Conservation (phyloP, 2,113 vertebrate genomes). For the Gymnobelideus leadbeateri region DNA sequence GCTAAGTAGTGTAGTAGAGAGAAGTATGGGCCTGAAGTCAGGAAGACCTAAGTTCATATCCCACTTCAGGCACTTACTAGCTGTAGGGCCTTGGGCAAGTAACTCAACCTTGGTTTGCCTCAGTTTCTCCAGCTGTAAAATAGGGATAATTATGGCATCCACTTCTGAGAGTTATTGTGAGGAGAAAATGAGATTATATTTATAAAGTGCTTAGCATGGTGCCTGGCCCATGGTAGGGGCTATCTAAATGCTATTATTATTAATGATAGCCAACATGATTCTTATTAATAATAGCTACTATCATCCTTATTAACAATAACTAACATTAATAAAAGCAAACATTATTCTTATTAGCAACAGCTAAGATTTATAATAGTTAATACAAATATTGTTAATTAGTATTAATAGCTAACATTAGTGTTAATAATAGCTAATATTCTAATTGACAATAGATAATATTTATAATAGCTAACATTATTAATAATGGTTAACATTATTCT, state of each 20-base stretch:
- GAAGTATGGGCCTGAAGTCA: not conserved
- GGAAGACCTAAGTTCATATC: not conserved
- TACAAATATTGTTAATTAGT: not conserved
- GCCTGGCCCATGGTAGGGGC: not conserved
- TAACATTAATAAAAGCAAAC: too few species aligned
- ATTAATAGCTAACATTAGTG: not conserved
- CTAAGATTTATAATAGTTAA: too few species aligned
- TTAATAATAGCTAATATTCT: not conserved
- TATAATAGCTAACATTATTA: too few species aligned
- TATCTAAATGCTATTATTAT: not conserved
- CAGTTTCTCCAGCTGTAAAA: not conserved
- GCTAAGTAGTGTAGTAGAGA: not conserved
- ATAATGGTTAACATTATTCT: too few species aligned
- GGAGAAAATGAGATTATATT: not conserved
- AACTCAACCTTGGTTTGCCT: not conserved
- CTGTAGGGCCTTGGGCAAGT: not conserved
- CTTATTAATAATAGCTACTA: not conserved
- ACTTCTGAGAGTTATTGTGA: not conserved
- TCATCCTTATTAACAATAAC: not conserved
- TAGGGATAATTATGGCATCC: not conserved
- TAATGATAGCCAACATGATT: not conserved
- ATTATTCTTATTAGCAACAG: not conserved
- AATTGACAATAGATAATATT: too few species aligned
- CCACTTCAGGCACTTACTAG: not conserved
- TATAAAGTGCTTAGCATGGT: not conserved